Base-by-base conservation (phyloP, 2,113 vertebrate species). In the Prietella phreatophila region DNA sequence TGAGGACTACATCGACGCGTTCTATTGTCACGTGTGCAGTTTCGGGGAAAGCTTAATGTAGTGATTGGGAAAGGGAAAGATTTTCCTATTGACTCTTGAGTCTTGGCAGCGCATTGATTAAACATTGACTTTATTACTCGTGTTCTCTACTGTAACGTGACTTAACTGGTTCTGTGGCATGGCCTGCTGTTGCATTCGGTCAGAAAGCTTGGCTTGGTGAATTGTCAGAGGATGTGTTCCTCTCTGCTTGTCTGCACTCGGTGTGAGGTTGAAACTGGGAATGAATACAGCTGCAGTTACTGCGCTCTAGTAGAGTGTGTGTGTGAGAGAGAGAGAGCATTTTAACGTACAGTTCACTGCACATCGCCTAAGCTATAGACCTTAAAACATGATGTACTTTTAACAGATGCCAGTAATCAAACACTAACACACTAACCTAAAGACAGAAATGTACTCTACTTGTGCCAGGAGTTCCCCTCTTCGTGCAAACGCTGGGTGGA, bases 41-140 rank as follows among this genome's bases (percentile, higher is more conserved):
- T 47, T 76, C 33, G 61, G 39, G 33, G 10, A 78, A 63, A 63
- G 17, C 58, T 39, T 61, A 79, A 53, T 13, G 9, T 78, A 47
- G 25, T 30, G 78, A 2, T 8, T 61, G 25, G 39, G 27, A 78
- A 47, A 22, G 36, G 42, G 56, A 39, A 47, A 78, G 30, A 7
- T 4, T 85, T 85, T 78, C 84, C 75, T 76, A 78, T 65, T 61
- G 15, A 50, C 85, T 36, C 79, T 33, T 33, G 39, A 10, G 47
- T 50, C 2, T 53, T 65, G 58, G 75, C 85, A 65, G 85, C 65
- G 58, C 75, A 79, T 15, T 20, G 39, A 86, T 86, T 65, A 86
- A 79, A 79, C 79, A 86, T 86, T 86, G 60, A 60, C 85, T 56
- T 82, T 65, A 39, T 79, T 84, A 56, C 50, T 84, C 71, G 56